phyloP scores from a whole-genome alignment of 2,888 invertebrate genomes.

The Machimus atricapillus region DNA sequence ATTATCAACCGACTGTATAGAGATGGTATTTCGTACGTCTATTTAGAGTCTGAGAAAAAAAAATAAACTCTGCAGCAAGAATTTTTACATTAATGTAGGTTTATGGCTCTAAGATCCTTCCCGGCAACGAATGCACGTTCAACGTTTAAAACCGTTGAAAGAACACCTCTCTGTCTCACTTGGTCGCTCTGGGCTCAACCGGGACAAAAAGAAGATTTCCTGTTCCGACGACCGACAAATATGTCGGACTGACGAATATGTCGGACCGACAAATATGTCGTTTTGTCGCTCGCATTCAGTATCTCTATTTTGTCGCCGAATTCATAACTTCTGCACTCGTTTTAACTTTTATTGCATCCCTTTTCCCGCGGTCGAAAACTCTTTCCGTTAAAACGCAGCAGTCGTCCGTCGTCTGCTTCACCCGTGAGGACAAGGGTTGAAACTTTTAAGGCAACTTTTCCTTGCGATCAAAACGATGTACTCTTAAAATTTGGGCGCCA shows the following conservation, averaged over 20 bases:
- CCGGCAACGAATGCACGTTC: background rate
- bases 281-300: background rate
- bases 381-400: background rate
- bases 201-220: background rate
- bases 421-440: background rate
- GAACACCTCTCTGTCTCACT: slow-evolving; percentile 1
- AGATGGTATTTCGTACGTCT: background rate
- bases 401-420: background rate
- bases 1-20: background rate
- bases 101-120: background rate
- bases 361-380: background rate
- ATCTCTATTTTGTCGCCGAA: background rate
- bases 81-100: slow-evolving; percentile 4
- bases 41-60: background rate
- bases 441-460: slow-evolving; percentile 32
- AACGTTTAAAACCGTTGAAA: background rate
- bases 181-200: background rate
- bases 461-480: background rate
- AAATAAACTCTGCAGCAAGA: background rate
- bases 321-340: slow-evolving; percentile 39
- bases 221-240: background rate
- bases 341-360: slow-evolving; percentile 41
- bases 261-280: no score
- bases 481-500: slow-evolving; percentile 30
- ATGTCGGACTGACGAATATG: background rate